phyloP scores from a whole-genome alignment of 2,888 invertebrate genomes.

The Drosophila subquinaria region DNA sequence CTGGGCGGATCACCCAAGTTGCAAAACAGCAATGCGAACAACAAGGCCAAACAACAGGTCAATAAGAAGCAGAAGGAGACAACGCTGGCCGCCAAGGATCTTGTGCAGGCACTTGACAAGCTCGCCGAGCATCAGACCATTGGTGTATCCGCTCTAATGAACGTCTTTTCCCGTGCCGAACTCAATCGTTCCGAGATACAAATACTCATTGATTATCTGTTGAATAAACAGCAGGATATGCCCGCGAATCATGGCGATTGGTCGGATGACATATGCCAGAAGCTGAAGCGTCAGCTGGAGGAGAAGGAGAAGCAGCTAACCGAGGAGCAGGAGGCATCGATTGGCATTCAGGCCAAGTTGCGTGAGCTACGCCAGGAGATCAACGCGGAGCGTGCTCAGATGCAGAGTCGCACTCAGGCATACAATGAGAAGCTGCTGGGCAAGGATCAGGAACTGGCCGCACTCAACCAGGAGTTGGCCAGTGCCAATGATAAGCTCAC shows the following conservation, averaged over 20 bases:
- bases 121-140: constrained; percentile 90
- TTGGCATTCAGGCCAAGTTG: constrained; percentile 91
- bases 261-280: constrained; percentile 95
- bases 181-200: constrained; percentile 95
- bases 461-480: constrained; percentile 83
- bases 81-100: constrained; percentile 77
- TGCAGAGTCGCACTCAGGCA: constrained; percentile 80
- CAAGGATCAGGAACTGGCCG: constrained; percentile 82
- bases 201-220: constrained; percentile 93
- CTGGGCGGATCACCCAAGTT: constrained; percentile 82
- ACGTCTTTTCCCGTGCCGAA: constrained; percentile 92
- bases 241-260: constrained; percentile 92
- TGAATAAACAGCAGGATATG: constrained; percentile 94
- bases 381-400: constrained; percentile 84
- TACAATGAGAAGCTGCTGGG: constrained; percentile 82
- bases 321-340: constrained; percentile 91
- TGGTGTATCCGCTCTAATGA: constrained; percentile 89
- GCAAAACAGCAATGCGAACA: constrained; percentile 72
- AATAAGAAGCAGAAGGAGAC: constrained; percentile 85
- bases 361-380: constrained; percentile 90
- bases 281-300: constrained; percentile 94
- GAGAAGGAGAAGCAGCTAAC: constrained; percentile 93
- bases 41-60: constrained; percentile 73
- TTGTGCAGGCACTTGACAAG: constrained; percentile 83
- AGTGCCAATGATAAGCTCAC: constrained; percentile 82